Percentiles rank a stretch among this genome's conserved stretches.
These are phyloP conservation scores for Netta rufina DNA, from an alignment of 2,797 vertebrate genomes.

Conservation along the genomic window DNA sequence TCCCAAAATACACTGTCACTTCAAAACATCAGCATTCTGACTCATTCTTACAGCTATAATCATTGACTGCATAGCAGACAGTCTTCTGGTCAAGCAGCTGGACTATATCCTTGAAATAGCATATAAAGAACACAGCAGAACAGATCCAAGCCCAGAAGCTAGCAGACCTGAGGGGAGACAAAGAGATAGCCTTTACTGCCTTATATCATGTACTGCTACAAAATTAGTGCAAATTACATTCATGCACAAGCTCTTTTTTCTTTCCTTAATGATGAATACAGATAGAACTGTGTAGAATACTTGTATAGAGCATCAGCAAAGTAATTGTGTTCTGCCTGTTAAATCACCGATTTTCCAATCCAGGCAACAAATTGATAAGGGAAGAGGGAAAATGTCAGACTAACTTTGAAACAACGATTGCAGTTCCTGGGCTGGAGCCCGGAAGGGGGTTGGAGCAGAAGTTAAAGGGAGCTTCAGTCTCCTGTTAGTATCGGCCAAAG, in stretches of 20 bases:
- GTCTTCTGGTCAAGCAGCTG: background rate
- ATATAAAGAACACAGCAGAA: background rate
- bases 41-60: background rate
- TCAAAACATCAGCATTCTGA: background rate
- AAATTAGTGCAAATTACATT: background rate
- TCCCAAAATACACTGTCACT: background rate
- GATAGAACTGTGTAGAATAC: background rate
- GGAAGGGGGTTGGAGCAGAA: rapidly evolving
- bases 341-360: rapidly evolving
- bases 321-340: background rate
- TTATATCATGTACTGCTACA: background rate
- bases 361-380: background rate
- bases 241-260: background rate
- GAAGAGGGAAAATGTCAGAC: background rate
- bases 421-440: background rate
- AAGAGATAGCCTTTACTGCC: background rate
- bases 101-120: background rate
- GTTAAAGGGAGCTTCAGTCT: background rate
- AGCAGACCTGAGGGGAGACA: background rate
- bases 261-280: background rate
- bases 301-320: background rate
- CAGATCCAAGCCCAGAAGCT: background rate
- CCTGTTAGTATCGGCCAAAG: too few species aligned
- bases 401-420: background rate
- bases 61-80: background rate